Conservation (phyloP, 2,113 vertebrate species). For the Macquaria ambigua region DNA sequence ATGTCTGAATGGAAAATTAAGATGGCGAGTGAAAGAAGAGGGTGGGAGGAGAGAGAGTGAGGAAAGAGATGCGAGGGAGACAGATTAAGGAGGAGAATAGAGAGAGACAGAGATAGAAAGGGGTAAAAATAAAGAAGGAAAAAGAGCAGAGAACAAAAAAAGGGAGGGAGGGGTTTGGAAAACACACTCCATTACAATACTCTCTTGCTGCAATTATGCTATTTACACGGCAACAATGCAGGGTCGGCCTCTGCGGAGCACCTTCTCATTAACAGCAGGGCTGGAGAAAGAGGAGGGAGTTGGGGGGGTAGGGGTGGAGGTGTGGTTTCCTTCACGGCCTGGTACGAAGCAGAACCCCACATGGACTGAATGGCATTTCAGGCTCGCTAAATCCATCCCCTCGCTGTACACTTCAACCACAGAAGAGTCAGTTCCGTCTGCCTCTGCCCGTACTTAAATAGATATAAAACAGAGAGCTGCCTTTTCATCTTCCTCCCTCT, state of each 20-base stretch:
- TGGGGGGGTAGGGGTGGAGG: slow-evolving; percentile 3
- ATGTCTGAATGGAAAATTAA: slow-evolving; percentile 67
- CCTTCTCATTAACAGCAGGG: slow-evolving; percentile 64
- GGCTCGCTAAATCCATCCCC: slow-evolving; percentile 62
- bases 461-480: slow-evolving; percentile 66
- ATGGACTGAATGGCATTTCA: slow-evolving; percentile 68
- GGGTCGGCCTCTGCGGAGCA: slow-evolving; percentile 58
- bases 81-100: slow-evolving; percentile 16
- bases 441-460: slow-evolving; percentile 63
- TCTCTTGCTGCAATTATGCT: slow-evolving; percentile 73
- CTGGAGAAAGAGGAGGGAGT: slow-evolving; percentile 19
- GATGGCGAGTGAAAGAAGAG: slow-evolving; percentile 51
- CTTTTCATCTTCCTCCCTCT: slow-evolving; percentile 72
- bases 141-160: slow-evolving; percentile 1
- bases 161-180: slow-evolving; percentile 24
- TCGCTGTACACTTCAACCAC: slow-evolving; percentile 41
- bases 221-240: slow-evolving; percentile 77
- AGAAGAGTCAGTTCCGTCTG: slow-evolving; percentile 48
- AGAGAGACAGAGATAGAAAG: slow-evolving; percentile 32
- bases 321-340: slow-evolving; percentile 40
- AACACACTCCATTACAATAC: slow-evolving; percentile 71
- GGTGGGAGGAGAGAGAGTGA: slow-evolving; percentile 16
- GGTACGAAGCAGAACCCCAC: slow-evolving; percentile 33
- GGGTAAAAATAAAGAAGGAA: slow-evolving; percentile 25
- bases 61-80: slow-evolving; percentile 22